Conservation (phyloP, 2,797 vertebrate species). For the Esox masquinongy region DNA sequence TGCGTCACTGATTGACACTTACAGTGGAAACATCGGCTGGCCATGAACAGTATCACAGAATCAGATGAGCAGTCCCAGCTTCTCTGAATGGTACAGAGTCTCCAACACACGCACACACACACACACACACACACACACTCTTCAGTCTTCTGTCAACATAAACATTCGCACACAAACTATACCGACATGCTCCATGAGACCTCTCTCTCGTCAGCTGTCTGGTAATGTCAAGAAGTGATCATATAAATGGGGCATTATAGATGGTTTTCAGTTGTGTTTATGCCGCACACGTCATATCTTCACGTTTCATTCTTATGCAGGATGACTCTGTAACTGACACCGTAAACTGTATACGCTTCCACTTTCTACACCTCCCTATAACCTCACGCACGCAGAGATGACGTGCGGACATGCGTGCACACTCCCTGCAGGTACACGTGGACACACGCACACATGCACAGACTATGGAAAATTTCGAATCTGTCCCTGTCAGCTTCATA, state of each 20-base stretch:
- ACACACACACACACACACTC: conserved; percentile 5
- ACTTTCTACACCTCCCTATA: background rate
- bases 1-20: background rate
- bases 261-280: background rate
- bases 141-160: background rate
- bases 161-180: background rate
- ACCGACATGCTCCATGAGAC: background rate
- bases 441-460: background rate
- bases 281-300: background rate
- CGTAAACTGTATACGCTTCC: background rate
- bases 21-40: background rate
- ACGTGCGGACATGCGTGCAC: too few relatives aligned
- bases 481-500: background rate
- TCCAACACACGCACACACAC: conserved; percentile 7
- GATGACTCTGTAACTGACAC: background rate
- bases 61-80: background rate
- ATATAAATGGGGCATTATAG: background rate
- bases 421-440: too few relatives aligned
- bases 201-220: background rate
- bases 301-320: background rate
- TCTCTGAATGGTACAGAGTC: background rate
- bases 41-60: background rate
- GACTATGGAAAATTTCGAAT: background rate
- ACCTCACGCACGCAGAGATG: background rate
- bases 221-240: background rate